Base-by-base conservation (phyloP, 2,888 invertebrate species). In the Dascillus cervinus region DNA sequence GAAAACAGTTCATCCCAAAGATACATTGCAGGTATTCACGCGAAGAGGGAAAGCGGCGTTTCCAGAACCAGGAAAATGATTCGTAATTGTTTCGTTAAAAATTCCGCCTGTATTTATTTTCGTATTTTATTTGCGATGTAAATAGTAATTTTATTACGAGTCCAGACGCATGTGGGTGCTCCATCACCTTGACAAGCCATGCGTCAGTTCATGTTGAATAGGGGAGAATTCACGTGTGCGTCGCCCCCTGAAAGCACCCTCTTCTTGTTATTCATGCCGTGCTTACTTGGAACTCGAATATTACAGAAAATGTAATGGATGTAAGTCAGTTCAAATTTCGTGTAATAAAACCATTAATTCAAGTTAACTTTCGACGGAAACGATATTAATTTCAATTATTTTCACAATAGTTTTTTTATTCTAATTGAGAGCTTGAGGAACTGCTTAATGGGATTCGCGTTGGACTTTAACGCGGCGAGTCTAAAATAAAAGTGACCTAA, bases 11-110 rank as follows among this genome's bases (percentile, higher is more conserved):
- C 37, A 41, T 43, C 38, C 37, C 40, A 35, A 39, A 43, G 45
- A 45, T 43, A 41, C 45, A 45, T 45, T 42, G 45, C 45, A 35
- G 35, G 32, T 35, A 38, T 43, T 43, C 45, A 45, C 45, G 45
- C 45, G 39, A 45, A 37, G 31, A 32, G 24, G 34, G 35, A 17
- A 17, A 17, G 5, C 17, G 4, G 8, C 17, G 17, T 17, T 17
- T 6, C 17, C 17, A 17, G 17, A 4, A 17, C 17, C 17, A 6
- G 4, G 8, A 17, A 17, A 17, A 17, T 8, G 8, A 6, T 17
- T 8, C 4, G 8, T 17, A 17, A n/a, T n/a, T n/a, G n/a, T n/a
- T n/a, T n/a, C n/a, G n/a, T n/a, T n/a, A n/a, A n/a, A n/a, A n/a
- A n/a, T 17, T 17, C 8, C 5, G 17, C 17, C 4, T n/a, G n/a